Evolutionary conservation across 2,113 vertebrate species (phyloP).

Genomic region (Aplodontia rufa): DNA sequence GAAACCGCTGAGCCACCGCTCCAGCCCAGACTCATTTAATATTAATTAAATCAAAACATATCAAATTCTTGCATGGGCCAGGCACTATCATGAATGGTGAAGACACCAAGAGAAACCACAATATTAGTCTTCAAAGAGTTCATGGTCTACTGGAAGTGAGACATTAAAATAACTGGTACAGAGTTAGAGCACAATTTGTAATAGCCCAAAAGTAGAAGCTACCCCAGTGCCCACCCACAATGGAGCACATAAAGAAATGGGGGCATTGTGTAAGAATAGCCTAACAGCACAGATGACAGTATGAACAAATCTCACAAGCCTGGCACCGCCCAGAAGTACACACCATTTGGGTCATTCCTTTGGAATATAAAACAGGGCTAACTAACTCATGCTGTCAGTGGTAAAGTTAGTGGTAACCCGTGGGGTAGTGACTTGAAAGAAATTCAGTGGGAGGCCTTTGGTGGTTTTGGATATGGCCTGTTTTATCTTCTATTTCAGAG

Average conservation of each 20-base stretch:
- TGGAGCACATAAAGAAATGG: neutral
- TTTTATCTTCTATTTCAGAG: neutral
- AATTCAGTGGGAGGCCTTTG: neutral
- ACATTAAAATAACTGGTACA: neutral
- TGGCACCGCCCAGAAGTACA: neutral
- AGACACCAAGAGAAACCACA: neutral
- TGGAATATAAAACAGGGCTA: neutral
- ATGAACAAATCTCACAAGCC: neutral
- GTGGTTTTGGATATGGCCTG: neutral
- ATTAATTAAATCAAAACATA: neutral
- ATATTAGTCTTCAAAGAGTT: neutral
- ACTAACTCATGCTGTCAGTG: neutral
- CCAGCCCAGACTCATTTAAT: neutral
- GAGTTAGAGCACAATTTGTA: neutral
- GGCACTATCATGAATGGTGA: neutral
- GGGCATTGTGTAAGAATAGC: neutral
- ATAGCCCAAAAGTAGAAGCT: neutral
- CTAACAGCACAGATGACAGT: accelerated
- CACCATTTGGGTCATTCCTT: neutral
- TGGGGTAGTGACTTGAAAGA: neutral
- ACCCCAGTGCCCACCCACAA: neutral
- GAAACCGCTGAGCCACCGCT: no score
- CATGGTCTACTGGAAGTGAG: neutral
- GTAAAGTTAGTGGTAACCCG: neutral
- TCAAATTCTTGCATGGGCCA: neutral